These are phyloP conservation scores for Tangara arthus DNA, from an alignment of 2,797 vertebrate genomes.

Conservation along the genomic window DNA sequence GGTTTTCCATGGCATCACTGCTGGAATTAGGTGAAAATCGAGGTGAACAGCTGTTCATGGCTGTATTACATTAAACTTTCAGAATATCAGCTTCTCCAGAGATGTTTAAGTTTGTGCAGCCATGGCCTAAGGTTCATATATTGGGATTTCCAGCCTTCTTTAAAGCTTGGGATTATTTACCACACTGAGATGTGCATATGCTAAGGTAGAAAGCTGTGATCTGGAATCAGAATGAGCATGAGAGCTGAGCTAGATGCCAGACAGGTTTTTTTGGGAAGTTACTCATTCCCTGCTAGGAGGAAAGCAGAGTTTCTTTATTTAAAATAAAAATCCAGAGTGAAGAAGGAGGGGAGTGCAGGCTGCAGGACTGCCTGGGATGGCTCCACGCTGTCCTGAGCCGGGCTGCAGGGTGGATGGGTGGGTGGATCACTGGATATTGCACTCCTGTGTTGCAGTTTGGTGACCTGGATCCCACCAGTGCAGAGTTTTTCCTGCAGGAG, in stretches of 20 bases:
- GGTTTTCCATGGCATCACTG: not conserved
- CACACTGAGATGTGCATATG: too few relatives aligned
- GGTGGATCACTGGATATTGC: not conserved
- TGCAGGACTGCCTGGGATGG: not conserved
- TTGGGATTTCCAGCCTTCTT: not conserved
- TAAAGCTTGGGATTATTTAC: not conserved
- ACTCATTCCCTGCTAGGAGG: not conserved
- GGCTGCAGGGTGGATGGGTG: not conserved
- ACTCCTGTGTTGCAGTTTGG: slow-evolving; percentile 80
- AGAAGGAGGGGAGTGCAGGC: not conserved
- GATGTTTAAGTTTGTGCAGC: not conserved
- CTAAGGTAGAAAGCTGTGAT: not conserved
- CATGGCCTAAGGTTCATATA: fast-evolving
- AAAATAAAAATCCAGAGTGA: not conserved
- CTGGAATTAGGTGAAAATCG: not conserved
- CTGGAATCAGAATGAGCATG: not conserved
- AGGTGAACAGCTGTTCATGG: not conserved
- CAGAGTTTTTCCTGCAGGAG: slow-evolving; percentile 90
- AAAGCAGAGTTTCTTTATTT: not conserved
- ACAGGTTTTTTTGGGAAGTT: not conserved
- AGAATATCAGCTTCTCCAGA: not conserved
- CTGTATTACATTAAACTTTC: not conserved
- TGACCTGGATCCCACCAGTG: slow-evolving; percentile 86
- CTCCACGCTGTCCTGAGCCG: not conserved
- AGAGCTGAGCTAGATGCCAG: not conserved